These are phyloP conservation scores for Bubalus kerabau DNA, from an alignment of 2,113 vertebrate species.

Conservation along the genomic window DNA sequence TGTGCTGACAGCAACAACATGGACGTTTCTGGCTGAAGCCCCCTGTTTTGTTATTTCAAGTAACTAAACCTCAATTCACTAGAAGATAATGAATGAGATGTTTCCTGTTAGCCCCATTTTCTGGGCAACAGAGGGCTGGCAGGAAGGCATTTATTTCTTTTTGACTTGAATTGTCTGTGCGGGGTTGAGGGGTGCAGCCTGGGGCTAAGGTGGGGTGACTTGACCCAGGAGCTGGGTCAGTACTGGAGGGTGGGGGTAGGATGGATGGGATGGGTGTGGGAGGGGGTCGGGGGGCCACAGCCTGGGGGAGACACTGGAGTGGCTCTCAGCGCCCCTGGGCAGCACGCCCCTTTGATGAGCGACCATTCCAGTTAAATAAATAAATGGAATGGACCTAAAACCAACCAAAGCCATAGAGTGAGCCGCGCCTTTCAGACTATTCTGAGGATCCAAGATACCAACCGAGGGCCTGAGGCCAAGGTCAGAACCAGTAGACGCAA, in stretches of 20 bases:
- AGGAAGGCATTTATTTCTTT: background rate
- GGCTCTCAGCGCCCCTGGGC: background rate
- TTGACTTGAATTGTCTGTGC: background rate
- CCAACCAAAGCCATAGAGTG: no score
- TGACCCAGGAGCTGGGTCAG: background rate
- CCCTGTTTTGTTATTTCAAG: background rate
- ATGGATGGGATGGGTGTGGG: background rate
- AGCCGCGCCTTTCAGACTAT: background rate
- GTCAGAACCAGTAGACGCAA: background rate
- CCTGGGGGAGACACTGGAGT: background rate
- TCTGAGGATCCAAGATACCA: background rate
- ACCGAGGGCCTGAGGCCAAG: accelerated
- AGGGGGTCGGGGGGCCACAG: background rate
- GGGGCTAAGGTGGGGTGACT: background rate
- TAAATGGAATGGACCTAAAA: background rate
- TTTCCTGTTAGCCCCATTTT: background rate
- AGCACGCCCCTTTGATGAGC: background rate
- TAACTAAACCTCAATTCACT: background rate
- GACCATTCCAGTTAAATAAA: background rate
- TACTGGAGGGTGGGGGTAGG: background rate
- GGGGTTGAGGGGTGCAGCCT: background rate
- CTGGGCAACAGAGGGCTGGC: background rate
- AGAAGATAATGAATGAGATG: background rate
- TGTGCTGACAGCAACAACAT: background rate
- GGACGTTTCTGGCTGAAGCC: background rate